Evolutionary conservation across 2,888 invertebrate genomes (phyloP).

Genomic region (Neuroscelio doddi): DNA sequence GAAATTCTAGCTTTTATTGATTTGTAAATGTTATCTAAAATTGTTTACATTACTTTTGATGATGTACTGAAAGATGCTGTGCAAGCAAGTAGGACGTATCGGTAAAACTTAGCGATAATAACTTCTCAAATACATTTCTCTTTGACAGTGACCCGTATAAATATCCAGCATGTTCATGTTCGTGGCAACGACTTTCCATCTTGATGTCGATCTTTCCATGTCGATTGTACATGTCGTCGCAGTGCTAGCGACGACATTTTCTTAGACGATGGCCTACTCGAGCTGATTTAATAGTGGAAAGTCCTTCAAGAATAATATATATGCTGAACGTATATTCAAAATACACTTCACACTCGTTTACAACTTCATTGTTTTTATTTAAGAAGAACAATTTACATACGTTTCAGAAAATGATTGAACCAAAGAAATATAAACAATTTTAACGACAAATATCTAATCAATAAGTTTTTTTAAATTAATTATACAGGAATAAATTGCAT

Average conservation of each 20-base stretch:
- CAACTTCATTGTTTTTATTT: too few species aligned
- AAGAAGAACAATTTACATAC: too few species aligned
- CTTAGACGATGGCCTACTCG: conserved; percentile 8
- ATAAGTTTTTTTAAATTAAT: too few species aligned
- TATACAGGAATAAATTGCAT: too few species aligned
- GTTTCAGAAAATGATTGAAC: too few species aligned
- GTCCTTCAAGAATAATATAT: background rate
- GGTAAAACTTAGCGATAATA: conserved; percentile 28
- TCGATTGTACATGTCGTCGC: conserved; percentile 13
- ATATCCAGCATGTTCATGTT: conserved; percentile 10
- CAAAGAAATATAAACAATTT: too few species aligned
- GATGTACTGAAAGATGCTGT: background rate
- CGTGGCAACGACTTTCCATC: conserved; percentile 29
- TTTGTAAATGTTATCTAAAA: too few species aligned
- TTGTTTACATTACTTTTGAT: too few species aligned
- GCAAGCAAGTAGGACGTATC: conserved; percentile 16
- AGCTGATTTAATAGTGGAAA: conserved; percentile 10
- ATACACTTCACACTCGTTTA: background rate
- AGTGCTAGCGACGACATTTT: conserved; percentile 5
- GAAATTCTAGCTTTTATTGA: too few species aligned
- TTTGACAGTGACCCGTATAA: conserved; percentile 23
- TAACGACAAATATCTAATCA: too few species aligned
- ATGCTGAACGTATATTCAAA: background rate
- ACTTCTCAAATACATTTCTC: conserved; percentile 8
- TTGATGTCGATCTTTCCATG: conserved; percentile 32